Evolutionary conservation across 2,888 invertebrate species (phyloP), one percentile per base, ranked within the genome.

Genomic region (Acleris sparsana): DNA sequence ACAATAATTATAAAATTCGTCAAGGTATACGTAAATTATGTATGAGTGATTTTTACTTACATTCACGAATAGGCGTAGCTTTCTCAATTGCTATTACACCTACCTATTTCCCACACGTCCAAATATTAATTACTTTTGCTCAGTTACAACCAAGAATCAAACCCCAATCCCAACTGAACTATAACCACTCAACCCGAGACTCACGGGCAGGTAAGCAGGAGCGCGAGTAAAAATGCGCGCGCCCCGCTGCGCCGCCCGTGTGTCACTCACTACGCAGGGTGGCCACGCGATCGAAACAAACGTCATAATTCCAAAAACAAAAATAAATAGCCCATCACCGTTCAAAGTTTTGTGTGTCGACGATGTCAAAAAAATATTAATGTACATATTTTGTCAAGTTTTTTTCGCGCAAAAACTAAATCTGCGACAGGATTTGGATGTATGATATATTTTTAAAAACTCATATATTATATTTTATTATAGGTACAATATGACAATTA

Each of bases 181-280:
- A 11, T 25, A 20, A 51, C 53, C 58, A 46, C 53, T 46, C 33
- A 49, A 43, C 53, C 53, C 60, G 48, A 39, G 59, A 25, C 65
- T 63, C 49, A 59, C 66, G 62, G 73, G 69, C 83, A 87, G 83
- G 85, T 85, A 86, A 79, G 75, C 74, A 71, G 70, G 78, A 80
- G 80, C 78, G 83, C 82, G 86, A 86, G 82, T 83, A 85, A 86
- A 87, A 86, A 86, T 83, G 82, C 81, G 77, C 73, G 73, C 71
- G 74, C 78, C 73, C 84, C 79, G 90, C 89, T 78, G 88, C 78
- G 75, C 76, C 75, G 78, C 72, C 79, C 79, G 80, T 78, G 78
- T 85, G 89, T 90, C 90, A 90, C 88, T 91, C 88, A 85, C 76
- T 75, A 77, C 74, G 66, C 66, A 57, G 66, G 61, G 66, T 66